Conservation (phyloP, 2,888 invertebrate genomes). For the Dasypolia templi region DNA sequence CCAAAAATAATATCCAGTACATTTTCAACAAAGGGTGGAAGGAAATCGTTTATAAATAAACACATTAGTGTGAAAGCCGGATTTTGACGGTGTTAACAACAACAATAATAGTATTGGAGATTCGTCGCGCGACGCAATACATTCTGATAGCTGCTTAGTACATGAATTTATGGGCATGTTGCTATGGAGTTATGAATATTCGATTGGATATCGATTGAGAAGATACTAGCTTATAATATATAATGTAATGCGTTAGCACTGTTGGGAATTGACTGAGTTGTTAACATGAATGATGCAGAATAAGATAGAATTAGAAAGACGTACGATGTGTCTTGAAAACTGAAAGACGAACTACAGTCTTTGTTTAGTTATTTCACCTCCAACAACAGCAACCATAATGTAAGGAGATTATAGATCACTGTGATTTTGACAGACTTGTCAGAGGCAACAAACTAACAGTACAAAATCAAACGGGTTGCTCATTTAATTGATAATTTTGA, state of each 20-base stretch:
- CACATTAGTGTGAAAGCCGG: constrained; percentile 87
- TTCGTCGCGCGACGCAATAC: constrained; percentile 63
- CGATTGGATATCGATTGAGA: constrained; percentile 39
- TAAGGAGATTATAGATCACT: not conserved
- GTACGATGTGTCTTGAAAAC: not conserved
- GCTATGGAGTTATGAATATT: constrained; percentile 51
- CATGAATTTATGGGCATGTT: constrained; percentile 45
- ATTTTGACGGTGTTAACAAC: constrained; percentile 77
- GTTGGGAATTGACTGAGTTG: constrained; percentile 12
- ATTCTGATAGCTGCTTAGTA: constrained; percentile 51
- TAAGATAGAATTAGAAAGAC: too few species aligned
- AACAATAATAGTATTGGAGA: constrained; percentile 68
- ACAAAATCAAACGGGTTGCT: too few species aligned
- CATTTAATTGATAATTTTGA: too few species aligned
- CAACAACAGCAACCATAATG: not conserved
- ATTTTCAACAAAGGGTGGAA: constrained; percentile 67
- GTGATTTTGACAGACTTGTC: too few species aligned
- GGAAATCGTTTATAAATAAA: constrained; percentile 81
- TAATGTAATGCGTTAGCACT: constrained; percentile 25
- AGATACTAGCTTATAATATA: constrained; percentile 13
- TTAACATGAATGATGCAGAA: not conserved
- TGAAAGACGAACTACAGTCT: not conserved
- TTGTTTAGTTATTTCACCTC: not conserved
- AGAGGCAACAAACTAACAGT: too few species aligned
- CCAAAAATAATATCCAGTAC: constrained; percentile 57